A percentile compares a stretch with the other conserved stretches of the same genome.
These are phyloP conservation scores for Dendropsophus ebraccatus DNA, from an alignment of 2,113 vertebrate species.

Conservation along the genomic window DNA sequence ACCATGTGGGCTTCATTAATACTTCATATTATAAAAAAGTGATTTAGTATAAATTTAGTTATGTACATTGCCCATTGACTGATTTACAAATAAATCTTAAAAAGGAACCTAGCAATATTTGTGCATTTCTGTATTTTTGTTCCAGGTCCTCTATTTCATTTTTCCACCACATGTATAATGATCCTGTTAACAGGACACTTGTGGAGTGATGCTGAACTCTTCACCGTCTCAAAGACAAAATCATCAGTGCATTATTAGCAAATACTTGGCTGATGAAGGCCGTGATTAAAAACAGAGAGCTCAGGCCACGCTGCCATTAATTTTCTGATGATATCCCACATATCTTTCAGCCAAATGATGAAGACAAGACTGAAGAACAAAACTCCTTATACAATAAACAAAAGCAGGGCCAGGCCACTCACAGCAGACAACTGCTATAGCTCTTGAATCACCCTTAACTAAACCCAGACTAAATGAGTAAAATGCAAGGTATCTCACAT, in stretches of 20 bases:
- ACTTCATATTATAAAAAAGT: constrained; percentile 45
- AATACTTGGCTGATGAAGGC: constrained; percentile 45
- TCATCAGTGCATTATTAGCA: constrained; percentile 40
- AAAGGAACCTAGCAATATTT: background rate
- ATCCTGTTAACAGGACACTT: constrained; percentile 5
- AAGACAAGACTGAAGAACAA: constrained; percentile 14
- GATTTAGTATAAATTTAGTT: constrained; percentile 49
- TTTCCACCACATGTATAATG: background rate
- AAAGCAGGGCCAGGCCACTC: background rate
- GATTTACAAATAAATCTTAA: constrained; percentile 51
- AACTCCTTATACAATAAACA: constrained; percentile 28
- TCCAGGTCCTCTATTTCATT: constrained; percentile 1
- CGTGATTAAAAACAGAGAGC: constrained; percentile 39
- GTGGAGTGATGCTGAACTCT: constrained; percentile 34
- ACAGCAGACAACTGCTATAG: background rate
- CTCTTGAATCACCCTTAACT: constrained; percentile 3
- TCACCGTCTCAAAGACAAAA: constrained; percentile 17
- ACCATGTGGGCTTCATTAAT: constrained; percentile 53
- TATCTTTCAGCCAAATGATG: constrained; percentile 29
- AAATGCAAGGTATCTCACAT: background rate
- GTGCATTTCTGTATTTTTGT: background rate
- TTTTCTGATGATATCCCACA: constrained; percentile 34
- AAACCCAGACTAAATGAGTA: background rate
- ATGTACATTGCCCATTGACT: background rate
- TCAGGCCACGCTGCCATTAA: constrained; percentile 10